A percentile compares a stretch with the other conserved stretches of the same genome.
phyloP scores from a whole-genome alignment of 1,140 invertebrate genomes.

The Heliconius melpomene region DNA sequence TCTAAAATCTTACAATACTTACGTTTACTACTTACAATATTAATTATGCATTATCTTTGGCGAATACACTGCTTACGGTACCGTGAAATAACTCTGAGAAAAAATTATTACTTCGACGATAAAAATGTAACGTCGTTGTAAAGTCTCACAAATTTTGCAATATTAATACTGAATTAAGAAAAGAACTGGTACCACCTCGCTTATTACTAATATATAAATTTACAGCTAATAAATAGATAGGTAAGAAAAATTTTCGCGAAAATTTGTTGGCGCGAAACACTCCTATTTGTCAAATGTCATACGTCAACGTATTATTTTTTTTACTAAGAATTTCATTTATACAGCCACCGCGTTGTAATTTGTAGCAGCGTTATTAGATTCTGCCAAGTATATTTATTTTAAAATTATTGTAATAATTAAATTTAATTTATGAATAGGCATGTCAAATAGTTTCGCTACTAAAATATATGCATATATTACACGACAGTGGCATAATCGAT shows the following conservation, averaged over 20 bases:
- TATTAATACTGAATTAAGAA: slow-evolving; percentile 69
- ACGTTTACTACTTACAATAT: slow-evolving; percentile 51
- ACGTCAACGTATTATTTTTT: slow-evolving; percentile 1
- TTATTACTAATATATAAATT: slow-evolving; percentile 50
- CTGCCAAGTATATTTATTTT: background rate
- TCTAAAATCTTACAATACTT: slow-evolving; percentile 47
- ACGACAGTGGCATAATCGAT: slow-evolving; percentile 7
- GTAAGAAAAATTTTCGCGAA: slow-evolving; percentile 52
- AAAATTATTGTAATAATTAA: background rate
- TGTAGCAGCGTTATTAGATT: background rate
- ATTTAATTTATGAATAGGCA: slow-evolving; percentile 5
- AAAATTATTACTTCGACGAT: slow-evolving; percentile 50
- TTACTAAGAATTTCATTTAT: background rate
- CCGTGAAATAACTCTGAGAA: slow-evolving; percentile 56
- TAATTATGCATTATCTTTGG: slow-evolving; percentile 80
- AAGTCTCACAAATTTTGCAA: slow-evolving; percentile 76
- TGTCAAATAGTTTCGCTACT: background rate
- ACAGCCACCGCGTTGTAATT: background rate
- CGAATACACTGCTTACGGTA: slow-evolving; percentile 77
- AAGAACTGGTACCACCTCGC: slow-evolving; percentile 63
- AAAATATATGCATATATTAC: background rate
- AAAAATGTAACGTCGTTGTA: slow-evolving; percentile 75
- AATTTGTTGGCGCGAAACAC: slow-evolving; percentile 27
- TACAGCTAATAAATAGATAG: slow-evolving; percentile 54
- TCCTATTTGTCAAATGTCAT: background rate